Evolutionary conservation across 2,113 vertebrate genomes (phyloP), one percentile per base, ranked within the genome.

Genomic region (Cettia cetti): DNA sequence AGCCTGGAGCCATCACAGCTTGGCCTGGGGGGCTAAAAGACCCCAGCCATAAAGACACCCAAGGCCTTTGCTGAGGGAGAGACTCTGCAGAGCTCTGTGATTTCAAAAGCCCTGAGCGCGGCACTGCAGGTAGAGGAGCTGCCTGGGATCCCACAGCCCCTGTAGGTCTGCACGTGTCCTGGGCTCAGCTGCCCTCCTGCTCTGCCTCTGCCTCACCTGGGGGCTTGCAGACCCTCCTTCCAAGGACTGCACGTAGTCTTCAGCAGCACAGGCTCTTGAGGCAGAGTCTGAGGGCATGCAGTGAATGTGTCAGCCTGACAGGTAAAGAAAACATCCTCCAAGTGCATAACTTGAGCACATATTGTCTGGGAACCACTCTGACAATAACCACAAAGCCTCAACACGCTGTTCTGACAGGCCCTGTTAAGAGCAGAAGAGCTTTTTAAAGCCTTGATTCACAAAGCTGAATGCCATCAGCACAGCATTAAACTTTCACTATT

Each of bases 401-500:
- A 90, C 64, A 56, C 2, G 26, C 68, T 47, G 13, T 57, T 75
- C 72, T 64, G 76, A 87, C 64, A 78, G 60, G 44, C 18, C 44
- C 56, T 69, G 68, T 71, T 68, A 86, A 90, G 44, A 92, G 71
- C 52, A 94, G 64, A 54, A 84, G 79, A 85, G 76, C 60, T 96
- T 82, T 93, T 95, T 71, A 86, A 90, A 91, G 76, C 71, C 79
- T 60, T 45, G 76, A 86, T 96, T 92, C 85, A 86, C 71, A 44
- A 72, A 86, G 75, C 5, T 68, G 88, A 88, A 92, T 95, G 59
- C 76, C 71, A 80, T n/a, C 4, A 7, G 52, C 64, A 66, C 19
- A 35, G 47, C 76, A 71, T 84, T 94, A 86, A 59, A 57, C 26
- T 81, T 88, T 66, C 49, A 52, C 60, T 66, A 19, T 77, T 91